Percentiles rank a stretch among this genome's conserved stretches.
Conservation (phyloP, 1,140 invertebrate genomes). For the Tetramorium parvispinum region DNA sequence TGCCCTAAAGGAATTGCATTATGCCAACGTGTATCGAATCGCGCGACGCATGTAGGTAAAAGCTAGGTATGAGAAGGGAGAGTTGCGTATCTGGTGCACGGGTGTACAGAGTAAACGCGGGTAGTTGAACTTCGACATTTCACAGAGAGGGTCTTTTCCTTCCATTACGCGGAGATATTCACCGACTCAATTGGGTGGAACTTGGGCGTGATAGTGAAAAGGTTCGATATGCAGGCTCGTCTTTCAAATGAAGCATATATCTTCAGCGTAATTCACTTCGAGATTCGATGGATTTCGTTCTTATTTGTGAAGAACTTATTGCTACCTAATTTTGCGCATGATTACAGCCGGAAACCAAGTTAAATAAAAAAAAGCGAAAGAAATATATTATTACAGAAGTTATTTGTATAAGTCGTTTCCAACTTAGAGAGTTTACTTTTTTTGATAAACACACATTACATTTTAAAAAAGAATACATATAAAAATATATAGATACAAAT, state of each 20-base stretch:
- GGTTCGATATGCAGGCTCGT: constrained; percentile 35
- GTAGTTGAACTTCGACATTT: constrained; percentile 66
- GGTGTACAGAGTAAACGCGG: constrained; percentile 1
- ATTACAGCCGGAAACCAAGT: not conserved
- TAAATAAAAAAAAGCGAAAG: not conserved
- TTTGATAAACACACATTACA: not conserved
- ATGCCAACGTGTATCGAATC: constrained; percentile 19
- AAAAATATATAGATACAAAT: not conserved
- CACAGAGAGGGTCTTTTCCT: not conserved
- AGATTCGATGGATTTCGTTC: constrained; percentile 7
- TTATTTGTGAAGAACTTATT: constrained; percentile 6
- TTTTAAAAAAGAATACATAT: not conserved
- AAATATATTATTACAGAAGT: not conserved
- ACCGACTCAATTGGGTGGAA: constrained; percentile 55
- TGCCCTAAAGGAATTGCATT: constrained; percentile 18
- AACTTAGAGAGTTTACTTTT: not conserved
- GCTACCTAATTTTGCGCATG: constrained; percentile 4
- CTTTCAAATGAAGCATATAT: constrained; percentile 32
- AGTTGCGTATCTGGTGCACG: constrained; percentile 9
- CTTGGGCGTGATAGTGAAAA: constrained; percentile 24
- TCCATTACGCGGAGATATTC: constrained; percentile 32
- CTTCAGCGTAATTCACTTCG: constrained; percentile 13
- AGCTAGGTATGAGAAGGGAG: not conserved
- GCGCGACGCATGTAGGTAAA: not conserved
- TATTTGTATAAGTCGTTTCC: not conserved